phyloP scores from a whole-genome alignment of 92 coral and sea anemone genomes.

The Paragorgia papillata region DNA sequence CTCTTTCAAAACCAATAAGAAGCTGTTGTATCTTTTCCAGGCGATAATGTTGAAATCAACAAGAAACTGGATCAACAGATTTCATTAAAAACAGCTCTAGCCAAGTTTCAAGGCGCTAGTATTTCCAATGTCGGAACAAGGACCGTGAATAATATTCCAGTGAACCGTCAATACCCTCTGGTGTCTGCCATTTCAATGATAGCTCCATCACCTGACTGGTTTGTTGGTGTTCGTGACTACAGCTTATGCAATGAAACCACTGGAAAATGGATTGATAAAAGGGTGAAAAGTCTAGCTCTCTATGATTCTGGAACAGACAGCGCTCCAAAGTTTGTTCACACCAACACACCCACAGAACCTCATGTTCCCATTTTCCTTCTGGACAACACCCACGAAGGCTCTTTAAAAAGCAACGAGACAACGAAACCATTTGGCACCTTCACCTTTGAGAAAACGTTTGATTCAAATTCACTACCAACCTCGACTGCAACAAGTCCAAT shows the following conservation, averaged over 20 bases:
- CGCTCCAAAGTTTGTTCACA: conserved; percentile 3
- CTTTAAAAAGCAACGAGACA: conserved; percentile 29
- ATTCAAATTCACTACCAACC: background rate
- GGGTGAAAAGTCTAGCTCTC: conserved; percentile 1
- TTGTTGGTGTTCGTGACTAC: conserved; percentile 26
- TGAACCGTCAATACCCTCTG: conserved; percentile 33
- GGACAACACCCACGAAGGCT: conserved; percentile 24
- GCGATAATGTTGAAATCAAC: background rate
- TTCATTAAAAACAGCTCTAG: background rate
- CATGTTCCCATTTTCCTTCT: conserved; percentile 19
- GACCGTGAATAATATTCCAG: background rate
- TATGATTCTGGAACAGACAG: conserved; percentile 42
- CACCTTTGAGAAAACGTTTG: conserved; percentile 34
- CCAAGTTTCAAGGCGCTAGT: background rate
- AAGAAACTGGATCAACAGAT: background rate
- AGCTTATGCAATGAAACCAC: conserved; percentile 23
- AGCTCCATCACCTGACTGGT: conserved; percentile 53
- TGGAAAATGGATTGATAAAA: conserved; percentile 10
- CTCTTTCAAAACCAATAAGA: no score
- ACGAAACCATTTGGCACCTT: conserved; percentile 30
- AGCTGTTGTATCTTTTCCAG: conserved; percentile 1
- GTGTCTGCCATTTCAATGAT: conserved; percentile 47
- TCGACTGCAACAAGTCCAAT: background rate
- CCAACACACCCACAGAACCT: background rate
- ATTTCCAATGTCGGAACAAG: background rate